Evolutionary conservation across 2,797 vertebrate species (phyloP).

Genomic region (Acrocephalus scirpaceus): DNA sequence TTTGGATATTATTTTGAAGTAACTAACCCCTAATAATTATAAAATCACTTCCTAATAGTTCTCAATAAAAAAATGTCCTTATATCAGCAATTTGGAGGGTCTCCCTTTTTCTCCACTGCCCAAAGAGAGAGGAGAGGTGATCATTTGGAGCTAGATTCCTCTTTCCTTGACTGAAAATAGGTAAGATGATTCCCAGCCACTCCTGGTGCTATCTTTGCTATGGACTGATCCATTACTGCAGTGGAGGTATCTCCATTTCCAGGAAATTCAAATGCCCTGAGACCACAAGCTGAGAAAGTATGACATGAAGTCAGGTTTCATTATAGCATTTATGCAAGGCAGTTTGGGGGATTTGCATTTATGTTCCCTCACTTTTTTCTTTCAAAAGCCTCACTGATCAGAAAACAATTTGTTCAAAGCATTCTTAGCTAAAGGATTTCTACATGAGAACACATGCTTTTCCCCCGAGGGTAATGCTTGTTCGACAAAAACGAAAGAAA

Average conservation of each 20-base stretch:
- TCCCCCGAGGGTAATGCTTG: fast-evolving
- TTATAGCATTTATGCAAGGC: not conserved
- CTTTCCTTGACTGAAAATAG: not conserved
- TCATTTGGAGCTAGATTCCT: not conserved
- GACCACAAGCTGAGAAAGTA: not conserved
- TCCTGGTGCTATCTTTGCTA: not conserved
- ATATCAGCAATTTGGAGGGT: not conserved
- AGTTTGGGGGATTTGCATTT: not conserved
- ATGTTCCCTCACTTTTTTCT: not conserved
- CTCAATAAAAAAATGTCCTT: not conserved
- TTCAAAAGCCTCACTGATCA: not conserved
- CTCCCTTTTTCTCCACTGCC: not conserved
- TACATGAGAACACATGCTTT: not conserved
- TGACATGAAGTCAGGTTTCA: not conserved
- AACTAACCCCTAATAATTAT: not conserved
- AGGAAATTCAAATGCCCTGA: not conserved
- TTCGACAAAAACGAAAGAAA: not conserved
- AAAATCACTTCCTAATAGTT: not conserved
- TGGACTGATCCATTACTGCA: not conserved
- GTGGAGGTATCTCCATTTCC: not conserved
- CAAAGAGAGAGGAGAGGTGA: not conserved
- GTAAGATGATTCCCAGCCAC: not conserved
- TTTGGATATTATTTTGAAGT: not conserved
- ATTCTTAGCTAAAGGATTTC: not conserved
- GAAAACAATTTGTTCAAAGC: not conserved